Evolutionary conservation across 2,888 invertebrate genomes (phyloP).

Genomic region (Lasioglossum lativentre): DNA sequence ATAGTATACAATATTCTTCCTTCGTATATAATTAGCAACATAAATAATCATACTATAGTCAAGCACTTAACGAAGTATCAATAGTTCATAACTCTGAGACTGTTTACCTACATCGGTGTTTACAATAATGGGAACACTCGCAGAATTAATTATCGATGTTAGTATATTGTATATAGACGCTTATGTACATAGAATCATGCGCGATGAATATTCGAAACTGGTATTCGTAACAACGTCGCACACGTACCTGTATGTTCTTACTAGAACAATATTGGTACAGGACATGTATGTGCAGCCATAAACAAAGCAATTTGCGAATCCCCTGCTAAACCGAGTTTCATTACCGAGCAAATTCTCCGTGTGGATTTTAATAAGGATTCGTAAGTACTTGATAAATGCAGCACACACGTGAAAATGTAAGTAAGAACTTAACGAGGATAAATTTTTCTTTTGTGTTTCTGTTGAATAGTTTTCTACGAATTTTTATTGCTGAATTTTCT

Average conservation of each 20-base stretch:
- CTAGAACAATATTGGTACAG: background rate
- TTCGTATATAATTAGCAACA: background rate
- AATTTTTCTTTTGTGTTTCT: background rate
- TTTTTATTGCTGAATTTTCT: background rate
- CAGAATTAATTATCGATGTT: slow-evolving; percentile 19
- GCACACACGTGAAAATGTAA: background rate
- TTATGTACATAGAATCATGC: slow-evolving; percentile 6
- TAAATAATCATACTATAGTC: background rate
- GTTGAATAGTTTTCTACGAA: background rate
- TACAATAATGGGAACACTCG: slow-evolving; percentile 2
- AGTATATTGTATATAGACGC: background rate
- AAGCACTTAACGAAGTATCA: slow-evolving; percentile 27
- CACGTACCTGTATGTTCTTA: background rate
- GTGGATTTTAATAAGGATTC: background rate
- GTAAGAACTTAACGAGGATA: too few species aligned
- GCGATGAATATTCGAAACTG: background rate
- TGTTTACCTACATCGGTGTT: slow-evolving; percentile 23
- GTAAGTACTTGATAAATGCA: background rate
- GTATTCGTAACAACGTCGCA: background rate
- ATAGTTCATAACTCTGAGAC: slow-evolving; percentile 23
- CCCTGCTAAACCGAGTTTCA: background rate
- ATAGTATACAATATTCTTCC: background rate
- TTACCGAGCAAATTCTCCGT: background rate
- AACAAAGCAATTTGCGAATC: slow-evolving; percentile 22
- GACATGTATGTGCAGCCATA: background rate